Evolutionary conservation across 53 echinoderm and acorn worm genomes (phyloP).

Genomic region (Hippasteria phrygiana): DNA sequence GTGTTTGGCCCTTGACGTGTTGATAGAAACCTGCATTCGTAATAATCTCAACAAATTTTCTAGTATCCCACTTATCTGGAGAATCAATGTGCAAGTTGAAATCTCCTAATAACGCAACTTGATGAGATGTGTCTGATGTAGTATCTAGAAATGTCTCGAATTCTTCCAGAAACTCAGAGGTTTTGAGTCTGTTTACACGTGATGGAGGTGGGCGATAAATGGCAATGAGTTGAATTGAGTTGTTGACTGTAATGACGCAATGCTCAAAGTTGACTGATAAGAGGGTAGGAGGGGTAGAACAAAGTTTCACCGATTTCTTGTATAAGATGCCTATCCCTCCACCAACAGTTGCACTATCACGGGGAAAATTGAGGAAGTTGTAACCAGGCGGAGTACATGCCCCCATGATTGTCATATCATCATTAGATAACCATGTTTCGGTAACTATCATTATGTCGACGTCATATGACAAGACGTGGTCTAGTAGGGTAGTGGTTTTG

Average conservation of each 20-base stretch:
- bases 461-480: constrained; percentile 32
- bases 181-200: constrained; percentile 9
- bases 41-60: constrained; percentile 19
- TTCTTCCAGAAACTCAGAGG: constrained; percentile 47
- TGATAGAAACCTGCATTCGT: constrained; percentile 14
- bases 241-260: constrained; percentile 19
- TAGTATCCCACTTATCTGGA: constrained; percentile 25
- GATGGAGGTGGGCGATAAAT: constrained; percentile 62
- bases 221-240: constrained; percentile 23
- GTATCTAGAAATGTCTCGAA: constrained; percentile 45
- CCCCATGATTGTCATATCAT: constrained; percentile 51
- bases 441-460: too few species aligned
- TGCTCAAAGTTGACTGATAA: constrained; percentile 57
- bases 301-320: constrained; percentile 21
- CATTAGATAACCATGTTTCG: constrained; percentile 54
- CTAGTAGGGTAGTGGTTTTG: constrained; percentile 36
- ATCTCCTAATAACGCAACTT: constrained; percentile 47
- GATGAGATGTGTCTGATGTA: constrained; percentile 40
- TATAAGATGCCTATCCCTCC: constrained; percentile 56
- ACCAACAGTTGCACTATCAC: constrained; percentile 11
- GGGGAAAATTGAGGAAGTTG: constrained; percentile 18
- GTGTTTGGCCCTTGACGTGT: constrained; percentile 32
- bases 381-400: constrained; percentile 54
- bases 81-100: constrained; percentile 58
- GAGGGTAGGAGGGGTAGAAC: background rate